phyloP scores from a whole-genome alignment of 2,797 vertebrate species.

The Phyllotis vaccarum region DNA sequence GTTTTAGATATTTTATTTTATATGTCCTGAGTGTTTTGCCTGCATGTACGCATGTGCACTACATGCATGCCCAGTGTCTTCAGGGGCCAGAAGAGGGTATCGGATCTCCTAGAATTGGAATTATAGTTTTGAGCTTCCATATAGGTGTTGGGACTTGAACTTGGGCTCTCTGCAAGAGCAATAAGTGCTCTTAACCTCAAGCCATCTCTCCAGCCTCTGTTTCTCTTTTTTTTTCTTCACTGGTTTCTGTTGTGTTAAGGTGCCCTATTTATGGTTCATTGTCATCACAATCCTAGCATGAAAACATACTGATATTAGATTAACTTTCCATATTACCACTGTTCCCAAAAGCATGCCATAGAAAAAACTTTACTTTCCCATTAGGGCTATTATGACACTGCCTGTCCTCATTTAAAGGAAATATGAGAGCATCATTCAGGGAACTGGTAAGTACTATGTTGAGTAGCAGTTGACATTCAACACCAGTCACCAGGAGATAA shows the following conservation, averaged over 20 bases:
- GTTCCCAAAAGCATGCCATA: background rate
- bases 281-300: background rate
- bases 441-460: background rate
- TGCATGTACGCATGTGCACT: background rate
- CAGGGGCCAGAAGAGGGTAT: background rate
- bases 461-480: background rate
- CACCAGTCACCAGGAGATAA: background rate
- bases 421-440: background rate
- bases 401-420: slow-evolving; percentile 17
- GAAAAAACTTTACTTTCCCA: slow-evolving; percentile 3
- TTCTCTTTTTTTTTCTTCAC: too few species aligned
- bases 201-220: background rate
- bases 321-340: background rate
- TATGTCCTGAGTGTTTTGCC: background rate
- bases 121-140: background rate
- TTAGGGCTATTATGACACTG: background rate
- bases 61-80: background rate
- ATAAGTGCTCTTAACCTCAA: background rate
- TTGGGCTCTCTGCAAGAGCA: background rate
- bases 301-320: background rate
- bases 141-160: background rate
- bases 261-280: background rate
- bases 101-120: background rate
- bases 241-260: background rate
- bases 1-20: background rate